Percentiles rank a stretch among this genome's conserved stretches.
phyloP scores from a whole-genome alignment of 2,113 vertebrate species.

The Chiloscyllium plagiosum region DNA sequence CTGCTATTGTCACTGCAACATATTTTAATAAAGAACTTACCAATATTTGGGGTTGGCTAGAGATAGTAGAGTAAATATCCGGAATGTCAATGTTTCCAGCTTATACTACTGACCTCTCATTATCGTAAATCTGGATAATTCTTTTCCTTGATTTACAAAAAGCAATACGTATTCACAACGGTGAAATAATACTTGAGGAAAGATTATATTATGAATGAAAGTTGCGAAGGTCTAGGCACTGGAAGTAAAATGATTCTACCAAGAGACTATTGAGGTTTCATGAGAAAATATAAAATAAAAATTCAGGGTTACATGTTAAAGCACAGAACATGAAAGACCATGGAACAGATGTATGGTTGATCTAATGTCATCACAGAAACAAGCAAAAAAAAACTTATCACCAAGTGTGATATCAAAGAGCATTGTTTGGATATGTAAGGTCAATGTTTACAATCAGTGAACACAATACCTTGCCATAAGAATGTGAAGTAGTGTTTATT shows the following conservation, averaged over 20 bases:
- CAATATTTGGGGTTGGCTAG: background rate
- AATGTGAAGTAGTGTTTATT: background rate
- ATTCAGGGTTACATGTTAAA: background rate
- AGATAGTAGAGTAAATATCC: background rate
- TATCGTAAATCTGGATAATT: background rate
- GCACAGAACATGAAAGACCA: background rate
- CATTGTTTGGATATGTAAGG: background rate
- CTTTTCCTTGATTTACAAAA: background rate
- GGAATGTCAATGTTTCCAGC: background rate
- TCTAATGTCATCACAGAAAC: background rate
- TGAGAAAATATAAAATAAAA: background rate
- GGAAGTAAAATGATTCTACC: background rate
- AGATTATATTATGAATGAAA: conserved; percentile 10
- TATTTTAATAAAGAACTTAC: background rate
- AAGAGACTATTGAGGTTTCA: background rate
- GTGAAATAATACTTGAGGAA: background rate
- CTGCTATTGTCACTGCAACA: background rate
- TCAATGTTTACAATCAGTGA: background rate
- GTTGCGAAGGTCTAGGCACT: background rate
- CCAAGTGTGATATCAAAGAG: background rate
- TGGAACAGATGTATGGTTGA: background rate
- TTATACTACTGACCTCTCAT: background rate
- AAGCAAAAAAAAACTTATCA: background rate
- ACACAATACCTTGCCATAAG: background rate
- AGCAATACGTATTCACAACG: background rate